Evolutionary conservation across 2,797 vertebrate species (phyloP).

Genomic region (Hapalemur alaotrensis): DNA sequence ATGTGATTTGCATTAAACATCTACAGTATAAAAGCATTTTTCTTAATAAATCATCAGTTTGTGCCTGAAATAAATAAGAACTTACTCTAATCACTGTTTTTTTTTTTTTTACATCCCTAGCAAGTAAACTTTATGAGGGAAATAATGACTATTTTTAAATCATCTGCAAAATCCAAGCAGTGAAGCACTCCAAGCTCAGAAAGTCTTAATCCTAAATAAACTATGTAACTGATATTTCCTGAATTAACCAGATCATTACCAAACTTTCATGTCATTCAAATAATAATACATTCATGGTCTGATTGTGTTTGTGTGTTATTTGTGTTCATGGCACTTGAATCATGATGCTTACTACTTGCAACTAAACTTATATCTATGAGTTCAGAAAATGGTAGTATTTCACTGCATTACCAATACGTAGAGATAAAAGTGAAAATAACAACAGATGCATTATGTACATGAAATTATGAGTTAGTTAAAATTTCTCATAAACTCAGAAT

Average conservation of each 20-base stretch:
- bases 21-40: constrained; percentile 60
- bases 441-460: neutral
- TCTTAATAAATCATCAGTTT: constrained; percentile 64
- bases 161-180: neutral
- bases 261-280: neutral
- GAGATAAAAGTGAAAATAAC: constrained; percentile 18
- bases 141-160: constrained; percentile 36
- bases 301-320: neutral
- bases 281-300: neutral
- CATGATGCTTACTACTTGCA: neutral
- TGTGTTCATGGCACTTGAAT: neutral
- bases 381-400: neutral
- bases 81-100: constrained; percentile 41
- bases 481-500: neutral
- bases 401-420: neutral
- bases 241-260: neutral
- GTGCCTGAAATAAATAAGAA: constrained; percentile 62
- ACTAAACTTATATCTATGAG: neutral
- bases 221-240: constrained; percentile 15
- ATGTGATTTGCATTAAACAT: constrained; percentile 60
- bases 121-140: constrained; percentile 38
- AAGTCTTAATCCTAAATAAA: neutral
- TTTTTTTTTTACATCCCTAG: constrained; percentile 1
- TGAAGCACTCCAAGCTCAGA: neutral
- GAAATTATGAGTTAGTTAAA: neutral